Evolutionary conservation across 2,797 vertebrate genomes (phyloP), one percentile per base, ranked within the genome.

Genomic region (Octomys mimax): DNA sequence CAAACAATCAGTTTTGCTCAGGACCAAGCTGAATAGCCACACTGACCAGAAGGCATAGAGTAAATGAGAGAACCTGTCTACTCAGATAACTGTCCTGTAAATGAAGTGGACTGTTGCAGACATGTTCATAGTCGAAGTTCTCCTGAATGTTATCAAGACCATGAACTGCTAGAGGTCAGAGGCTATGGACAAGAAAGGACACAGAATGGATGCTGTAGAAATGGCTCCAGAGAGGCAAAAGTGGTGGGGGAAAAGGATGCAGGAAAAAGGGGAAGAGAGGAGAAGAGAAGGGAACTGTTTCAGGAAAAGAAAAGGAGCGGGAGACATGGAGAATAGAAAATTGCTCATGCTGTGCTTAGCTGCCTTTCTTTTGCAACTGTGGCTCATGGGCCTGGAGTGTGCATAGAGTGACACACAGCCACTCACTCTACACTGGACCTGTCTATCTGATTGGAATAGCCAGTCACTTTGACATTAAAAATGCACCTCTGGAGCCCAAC

Each of bases 311-410:
- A 54, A 36, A 75, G 16, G 12, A 54, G 26, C 22, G 36, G 5
- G 21, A 39, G 39, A 54, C 24, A 13, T 42, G 19, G 33, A 73
- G 24, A 79, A 33, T 54, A 33, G 3, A 89, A 77, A 86, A 19
- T 6, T 36, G 66, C 4, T 2, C 21, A 14, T 0, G 0, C 18
- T 19, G 13, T 66, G n/a, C 26, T n/a, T 19, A 33, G 14, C 12
- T 2, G 14, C 52, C 75, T 62, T 70, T 46, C 75, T 18, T 14
- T 62, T n/a, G 1, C 24, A 8, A 28, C 11, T 39, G 42, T 49
- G 28, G 11, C 24, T 28, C 33, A 0, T 12, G 11, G 31, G 59
- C 10, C 39, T 75, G 26, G 5, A 3, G 26, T 10, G 1, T 13
- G 46, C 2, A 10, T 14, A 28, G 33, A 31, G 12, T n/a, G 26